Base-by-base conservation (phyloP, 2,888 invertebrate genomes). In the Platycheirus albimanus region DNA sequence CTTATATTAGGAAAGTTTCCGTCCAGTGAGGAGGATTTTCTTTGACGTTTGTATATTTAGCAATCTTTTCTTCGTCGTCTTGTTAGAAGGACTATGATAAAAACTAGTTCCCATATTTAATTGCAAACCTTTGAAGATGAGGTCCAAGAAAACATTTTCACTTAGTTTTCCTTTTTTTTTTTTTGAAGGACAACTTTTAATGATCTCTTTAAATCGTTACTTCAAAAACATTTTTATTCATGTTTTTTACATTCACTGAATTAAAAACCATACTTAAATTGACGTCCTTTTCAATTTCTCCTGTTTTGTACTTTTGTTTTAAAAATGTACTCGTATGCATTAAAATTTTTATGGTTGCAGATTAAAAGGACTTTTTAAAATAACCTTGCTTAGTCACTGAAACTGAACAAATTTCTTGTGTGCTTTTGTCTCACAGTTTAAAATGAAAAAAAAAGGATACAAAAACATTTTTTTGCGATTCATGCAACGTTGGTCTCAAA, bases 1-100 rank as follows among this genome's bases (percentile, higher is more conserved):
- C 77, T 77, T 77, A 61, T 33, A 81, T 77, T 77, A 63, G 36
- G 43, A 81, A 81, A 81, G 54, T 81, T 81, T 52, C 24, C 24
- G 20, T 20, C 13, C 45, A 43, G 10, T 28, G 5, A 20, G 36
- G 45, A 30, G 43, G 51, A 49, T 45, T 56, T 45, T 20, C 30
- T 52, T 61, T 66, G 58, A 66, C 45, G 41, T 47, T n/a, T 30
- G 11, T 24, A 45, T 61, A 36, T 66, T 64, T 64, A 54, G 19
- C n/a, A 43, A 49, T 43, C 8, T 49, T 49, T 33, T 38, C 47
- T 20, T 33, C 7, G 5, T 49, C 24, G 11, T 36, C 7, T 7
- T 36, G 41, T 28, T 36, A 41, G 30, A 10, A 61, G 52, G 43
- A 49, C n/a, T n/a, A n/a, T n/a, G n/a, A n/a, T n/a, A 56, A 63